These are phyloP conservation scores for Knipowitschia caucasica DNA, from an alignment of 2,797 vertebrate genomes.

Conservation along the genomic window DNA sequence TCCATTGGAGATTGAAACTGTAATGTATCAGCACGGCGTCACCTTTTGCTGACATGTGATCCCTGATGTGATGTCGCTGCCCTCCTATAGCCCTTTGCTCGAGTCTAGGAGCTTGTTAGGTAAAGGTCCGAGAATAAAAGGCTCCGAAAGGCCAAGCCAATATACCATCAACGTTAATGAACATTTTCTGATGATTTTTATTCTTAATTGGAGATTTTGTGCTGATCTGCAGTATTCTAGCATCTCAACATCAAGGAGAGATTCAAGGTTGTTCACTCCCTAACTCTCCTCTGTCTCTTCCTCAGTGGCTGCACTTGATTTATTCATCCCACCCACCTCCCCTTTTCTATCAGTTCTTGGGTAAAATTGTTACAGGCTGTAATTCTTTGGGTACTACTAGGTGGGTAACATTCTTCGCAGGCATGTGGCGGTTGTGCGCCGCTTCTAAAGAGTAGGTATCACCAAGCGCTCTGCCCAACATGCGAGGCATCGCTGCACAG, in stretches of 20 bases:
- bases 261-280: conserved; percentile 62
- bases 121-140: conserved; percentile 46
- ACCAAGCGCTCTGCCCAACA: conserved; percentile 33
- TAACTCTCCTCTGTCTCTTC: conserved; percentile 23
- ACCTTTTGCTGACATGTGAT: conserved; percentile 54
- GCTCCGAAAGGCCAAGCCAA: conserved; percentile 56
- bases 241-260: conserved; percentile 57
- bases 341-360: conserved; percentile 45
- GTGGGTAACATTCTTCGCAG: conserved; percentile 31
- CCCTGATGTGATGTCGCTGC: conserved; percentile 36
- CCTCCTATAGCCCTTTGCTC: conserved; percentile 18
- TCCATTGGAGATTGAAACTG: conserved; percentile 19
- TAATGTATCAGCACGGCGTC: conserved; percentile 32
- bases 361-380: conserved; percentile 59
- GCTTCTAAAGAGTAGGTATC: conserved; percentile 33
- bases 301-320: conserved; percentile 39
- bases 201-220: conserved; percentile 55
- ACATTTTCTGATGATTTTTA: conserved; percentile 49
- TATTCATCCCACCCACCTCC: conserved; percentile 47
- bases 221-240: conserved; percentile 61
- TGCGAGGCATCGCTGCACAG: conserved; percentile 47
- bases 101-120: conserved; percentile 54
- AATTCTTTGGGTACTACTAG: conserved; percentile 54
- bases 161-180: conserved; percentile 54
- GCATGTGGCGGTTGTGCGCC: conserved; percentile 18